phyloP scores from a whole-genome alignment of 1,140 invertebrate species.

The Lordiphosa collinella region DNA sequence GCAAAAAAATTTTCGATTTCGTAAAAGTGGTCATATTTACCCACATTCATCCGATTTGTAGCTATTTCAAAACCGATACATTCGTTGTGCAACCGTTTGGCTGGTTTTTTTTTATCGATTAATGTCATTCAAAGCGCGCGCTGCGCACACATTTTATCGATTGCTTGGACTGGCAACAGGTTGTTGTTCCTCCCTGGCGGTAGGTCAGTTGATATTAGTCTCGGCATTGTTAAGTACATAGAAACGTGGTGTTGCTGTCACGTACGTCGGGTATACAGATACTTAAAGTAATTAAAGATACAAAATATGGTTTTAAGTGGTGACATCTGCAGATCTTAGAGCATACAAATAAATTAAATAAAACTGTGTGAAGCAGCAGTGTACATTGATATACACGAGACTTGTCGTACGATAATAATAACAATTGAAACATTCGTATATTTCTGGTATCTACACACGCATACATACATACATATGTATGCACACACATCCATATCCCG shows the following conservation, averaged over 20 bases:
- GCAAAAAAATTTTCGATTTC: too few relatives aligned
- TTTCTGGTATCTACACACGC: conserved; percentile 25
- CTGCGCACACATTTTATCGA: not conserved
- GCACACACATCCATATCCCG: conserved; percentile 1
- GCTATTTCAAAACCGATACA: too few relatives aligned
- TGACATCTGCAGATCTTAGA: not conserved
- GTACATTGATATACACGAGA: conserved; percentile 12
- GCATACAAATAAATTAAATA: conserved; percentile 8
- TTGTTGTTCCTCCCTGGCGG: conserved; percentile 36
- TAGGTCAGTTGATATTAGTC: conserved; percentile 38
- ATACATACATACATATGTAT: not conserved
- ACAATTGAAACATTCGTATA: conserved; percentile 36
- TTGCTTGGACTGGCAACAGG: conserved; percentile 30
- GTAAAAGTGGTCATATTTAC: too few relatives aligned
- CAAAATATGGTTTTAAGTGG: conserved; percentile 18
- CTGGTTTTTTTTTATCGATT: too few relatives aligned
- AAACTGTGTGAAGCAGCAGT: not conserved
- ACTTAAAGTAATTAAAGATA: conserved; percentile 64
- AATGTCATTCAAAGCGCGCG: too few relatives aligned
- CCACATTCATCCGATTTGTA: too few relatives aligned
- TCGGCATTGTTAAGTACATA: conserved; percentile 23
- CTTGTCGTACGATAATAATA: conserved; percentile 28
- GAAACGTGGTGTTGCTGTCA: conserved; percentile 6
- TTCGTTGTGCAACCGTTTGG: too few relatives aligned
- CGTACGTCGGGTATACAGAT: conserved; percentile 36